Evolutionary conservation across 2,113 vertebrate genomes (phyloP).

Genomic region (Odocoileus hemionus): DNA sequence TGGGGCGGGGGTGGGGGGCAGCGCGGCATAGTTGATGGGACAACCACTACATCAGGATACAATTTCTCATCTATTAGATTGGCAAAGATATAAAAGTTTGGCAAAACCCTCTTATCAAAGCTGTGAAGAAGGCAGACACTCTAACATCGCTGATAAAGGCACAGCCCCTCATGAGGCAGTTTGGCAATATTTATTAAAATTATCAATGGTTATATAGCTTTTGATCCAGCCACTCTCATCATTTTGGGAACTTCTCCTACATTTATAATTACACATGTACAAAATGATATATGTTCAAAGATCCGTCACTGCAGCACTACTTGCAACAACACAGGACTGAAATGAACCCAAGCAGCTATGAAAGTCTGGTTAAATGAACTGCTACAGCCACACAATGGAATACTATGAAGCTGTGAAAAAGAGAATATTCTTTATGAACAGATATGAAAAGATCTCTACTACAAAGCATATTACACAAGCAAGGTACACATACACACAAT

Average conservation of each 20-base stretch:
- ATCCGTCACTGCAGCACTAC: not conserved
- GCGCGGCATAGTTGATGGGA: not conserved
- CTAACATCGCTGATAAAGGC: not conserved
- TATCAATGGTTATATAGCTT: not conserved
- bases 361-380: not conserved
- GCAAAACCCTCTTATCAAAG: not conserved
- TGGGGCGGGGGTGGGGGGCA: fast-evolving
- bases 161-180: not conserved
- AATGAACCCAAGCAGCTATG: not conserved
- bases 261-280: not conserved
- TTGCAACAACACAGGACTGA: not conserved
- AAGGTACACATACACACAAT: not conserved
- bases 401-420: not conserved
- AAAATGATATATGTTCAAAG: not conserved
- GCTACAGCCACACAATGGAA: not conserved
- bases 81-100: not conserved
- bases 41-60: not conserved
- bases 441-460: not conserved
- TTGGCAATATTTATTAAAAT: not conserved
- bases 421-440: not conserved
- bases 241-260: not conserved
- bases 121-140: not conserved
- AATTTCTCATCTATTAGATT: not conserved
- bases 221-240: not conserved
- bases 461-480: not conserved